phyloP scores from a whole-genome alignment of 2,888 invertebrate genomes.

The Tridacna gigas region DNA sequence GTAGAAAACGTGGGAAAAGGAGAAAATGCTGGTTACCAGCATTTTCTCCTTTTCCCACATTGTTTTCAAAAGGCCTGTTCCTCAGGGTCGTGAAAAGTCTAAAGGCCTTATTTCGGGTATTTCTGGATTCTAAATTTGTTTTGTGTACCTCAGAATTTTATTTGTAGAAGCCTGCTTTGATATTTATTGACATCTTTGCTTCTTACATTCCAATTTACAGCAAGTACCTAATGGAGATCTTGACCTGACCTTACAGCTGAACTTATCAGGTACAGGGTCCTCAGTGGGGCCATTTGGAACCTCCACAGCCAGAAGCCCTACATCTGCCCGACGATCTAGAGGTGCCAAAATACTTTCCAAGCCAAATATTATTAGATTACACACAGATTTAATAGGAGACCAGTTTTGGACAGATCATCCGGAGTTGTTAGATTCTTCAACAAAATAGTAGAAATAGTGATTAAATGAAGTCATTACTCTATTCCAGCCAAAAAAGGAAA shows the following conservation, averaged over 20 bases:
- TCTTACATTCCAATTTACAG: not conserved
- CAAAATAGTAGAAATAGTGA: conserved; percentile 32
- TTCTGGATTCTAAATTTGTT: too few species aligned
- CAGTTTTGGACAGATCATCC: conserved; percentile 93
- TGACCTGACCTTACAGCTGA: conserved; percentile 55
- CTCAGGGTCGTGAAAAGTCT: too few species aligned
- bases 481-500: not conserved
- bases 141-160: too few species aligned
- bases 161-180: too few species aligned
- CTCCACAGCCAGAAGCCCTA: conserved; percentile 85
- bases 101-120: too few species aligned
- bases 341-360: conserved; percentile 36
- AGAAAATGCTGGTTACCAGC: not conserved
- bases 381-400: conserved; percentile 94
- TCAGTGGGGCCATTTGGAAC: conserved; percentile 12
- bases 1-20: too few species aligned
- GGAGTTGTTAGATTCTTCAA: conserved; percentile 71
- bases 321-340: conserved; percentile 27
- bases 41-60: not conserved
- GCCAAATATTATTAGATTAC: conserved; percentile 84
- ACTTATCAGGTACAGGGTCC: conserved; percentile 28
- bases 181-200: too few species aligned
- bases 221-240: conserved; percentile 55
- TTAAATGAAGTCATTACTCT: not conserved
- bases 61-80: conserved; percentile 2